phyloP scores from a whole-genome alignment of 2,113 vertebrate species.

The Oncorhynchus tshawytscha region DNA sequence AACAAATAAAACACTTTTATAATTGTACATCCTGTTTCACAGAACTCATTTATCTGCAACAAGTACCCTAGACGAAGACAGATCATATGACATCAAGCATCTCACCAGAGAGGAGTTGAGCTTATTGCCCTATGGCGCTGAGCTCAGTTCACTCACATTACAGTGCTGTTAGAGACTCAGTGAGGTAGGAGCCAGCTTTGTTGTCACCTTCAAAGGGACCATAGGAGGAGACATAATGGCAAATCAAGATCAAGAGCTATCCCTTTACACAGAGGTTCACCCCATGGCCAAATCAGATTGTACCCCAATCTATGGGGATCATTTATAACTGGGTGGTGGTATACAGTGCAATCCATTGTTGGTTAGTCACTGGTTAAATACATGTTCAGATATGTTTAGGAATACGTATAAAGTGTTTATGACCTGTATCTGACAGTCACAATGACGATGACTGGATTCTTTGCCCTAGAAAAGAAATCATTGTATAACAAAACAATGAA shows the following conservation, averaged over 20 bases:
- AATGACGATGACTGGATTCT: not conserved
- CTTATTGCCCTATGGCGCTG: not conserved
- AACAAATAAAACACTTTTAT: not conserved
- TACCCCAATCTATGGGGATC: not conserved
- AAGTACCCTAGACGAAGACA: not conserved
- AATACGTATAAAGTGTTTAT: not conserved
- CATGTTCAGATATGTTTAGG: not conserved
- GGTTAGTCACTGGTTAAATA: not conserved
- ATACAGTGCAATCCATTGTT: not conserved
- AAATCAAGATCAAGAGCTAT: conserved; percentile 53
- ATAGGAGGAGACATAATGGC: conserved; percentile 20
- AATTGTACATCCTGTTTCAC: not conserved
- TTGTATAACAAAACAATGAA: too few species aligned
- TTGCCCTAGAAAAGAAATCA: too few species aligned
- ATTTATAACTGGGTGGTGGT: not conserved
- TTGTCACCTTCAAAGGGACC: conserved; percentile 53
- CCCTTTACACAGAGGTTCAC: conserved; percentile 42
- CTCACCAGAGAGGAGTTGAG: not conserved
- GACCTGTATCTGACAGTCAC: not conserved
- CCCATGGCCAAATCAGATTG: conserved; percentile 25
- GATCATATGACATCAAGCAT: not conserved
- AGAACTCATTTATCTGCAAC: not conserved
- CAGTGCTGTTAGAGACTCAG: not conserved
- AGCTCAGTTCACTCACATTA: not conserved
- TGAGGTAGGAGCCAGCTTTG: conserved; percentile 19